Conservation (phyloP, 1,140 invertebrate species). For the Adoxophyes honmai region DNA sequence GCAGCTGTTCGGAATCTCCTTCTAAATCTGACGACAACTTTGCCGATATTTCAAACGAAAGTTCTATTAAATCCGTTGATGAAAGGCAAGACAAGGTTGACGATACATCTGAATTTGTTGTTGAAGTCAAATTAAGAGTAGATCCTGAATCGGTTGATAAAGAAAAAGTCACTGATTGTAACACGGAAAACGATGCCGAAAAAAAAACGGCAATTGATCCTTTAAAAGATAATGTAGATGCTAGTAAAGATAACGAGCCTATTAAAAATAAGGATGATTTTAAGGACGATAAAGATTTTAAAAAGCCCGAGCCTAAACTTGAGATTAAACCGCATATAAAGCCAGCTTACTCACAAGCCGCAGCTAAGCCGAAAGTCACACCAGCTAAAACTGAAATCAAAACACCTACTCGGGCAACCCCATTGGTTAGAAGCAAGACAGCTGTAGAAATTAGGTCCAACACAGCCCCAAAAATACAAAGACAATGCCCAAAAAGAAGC, state of each 20-base stretch:
- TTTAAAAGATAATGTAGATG: conserved; percentile 21
- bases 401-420: conserved; percentile 39
- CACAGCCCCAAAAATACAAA: conserved; percentile 37
- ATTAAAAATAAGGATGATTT: conserved; percentile 18
- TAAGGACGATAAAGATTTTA: conserved; percentile 22
- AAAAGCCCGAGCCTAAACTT: conserved; percentile 21
- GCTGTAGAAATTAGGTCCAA: conserved; percentile 74
- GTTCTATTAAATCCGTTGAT: conserved; percentile 44
- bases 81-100: conserved; percentile 31
- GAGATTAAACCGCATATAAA: conserved; percentile 41
- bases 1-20: conserved; percentile 40
- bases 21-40: conserved; percentile 66
- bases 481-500: conserved; percentile 49
- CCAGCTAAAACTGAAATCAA: conserved; percentile 48
- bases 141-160: neutral
- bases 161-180: neutral
- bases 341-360: conserved; percentile 73
- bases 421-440: conserved; percentile 76
- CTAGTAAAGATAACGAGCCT: conserved; percentile 17
- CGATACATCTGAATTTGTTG: conserved; percentile 24
- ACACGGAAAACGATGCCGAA: neutral
- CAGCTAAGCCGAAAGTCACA: conserved; percentile 72
- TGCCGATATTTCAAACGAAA: conserved; percentile 60
- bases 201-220: neutral
- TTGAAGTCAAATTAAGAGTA: neutral